These are phyloP conservation scores for Marmota flaviventris DNA, from an alignment of 2,113 vertebrate genomes.

Conservation along the genomic window DNA sequence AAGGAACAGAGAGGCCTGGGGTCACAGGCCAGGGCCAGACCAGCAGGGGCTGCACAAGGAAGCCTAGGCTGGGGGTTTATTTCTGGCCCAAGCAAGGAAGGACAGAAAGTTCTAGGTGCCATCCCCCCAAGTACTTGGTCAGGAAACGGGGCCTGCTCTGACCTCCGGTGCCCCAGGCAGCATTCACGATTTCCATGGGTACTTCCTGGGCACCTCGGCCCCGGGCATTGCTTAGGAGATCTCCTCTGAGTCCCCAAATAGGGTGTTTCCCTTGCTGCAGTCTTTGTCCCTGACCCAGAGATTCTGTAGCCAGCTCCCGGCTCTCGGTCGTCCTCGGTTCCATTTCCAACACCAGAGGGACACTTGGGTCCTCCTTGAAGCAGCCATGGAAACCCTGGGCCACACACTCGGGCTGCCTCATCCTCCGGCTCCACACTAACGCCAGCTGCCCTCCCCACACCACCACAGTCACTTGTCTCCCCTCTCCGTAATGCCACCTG, in stretches of 20 bases:
- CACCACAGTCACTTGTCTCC: rapidly evolving
- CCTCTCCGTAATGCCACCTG: neutral
- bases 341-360: neutral
- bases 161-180: rapidly evolving
- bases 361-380: neutral
- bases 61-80: neutral
- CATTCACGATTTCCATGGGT: neutral
- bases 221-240: neutral
- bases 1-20: neutral
- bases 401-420: neutral
- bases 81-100: neutral
- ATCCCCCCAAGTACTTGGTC: rapidly evolving
- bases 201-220: neutral
- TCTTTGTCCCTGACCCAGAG: neutral
- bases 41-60: neutral
- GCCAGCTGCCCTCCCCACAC: neutral
- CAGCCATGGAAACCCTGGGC: neutral
- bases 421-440: rapidly evolving
- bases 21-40: neutral
- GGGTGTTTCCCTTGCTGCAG: neutral
- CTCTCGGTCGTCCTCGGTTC: neutral
- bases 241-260: neutral
- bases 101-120: neutral
- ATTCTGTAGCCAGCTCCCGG: neutral
- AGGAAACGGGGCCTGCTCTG: neutral